Base-by-base conservation (phyloP, 1,140 invertebrate genomes). In the Zaprionus lachaisei region DNA sequence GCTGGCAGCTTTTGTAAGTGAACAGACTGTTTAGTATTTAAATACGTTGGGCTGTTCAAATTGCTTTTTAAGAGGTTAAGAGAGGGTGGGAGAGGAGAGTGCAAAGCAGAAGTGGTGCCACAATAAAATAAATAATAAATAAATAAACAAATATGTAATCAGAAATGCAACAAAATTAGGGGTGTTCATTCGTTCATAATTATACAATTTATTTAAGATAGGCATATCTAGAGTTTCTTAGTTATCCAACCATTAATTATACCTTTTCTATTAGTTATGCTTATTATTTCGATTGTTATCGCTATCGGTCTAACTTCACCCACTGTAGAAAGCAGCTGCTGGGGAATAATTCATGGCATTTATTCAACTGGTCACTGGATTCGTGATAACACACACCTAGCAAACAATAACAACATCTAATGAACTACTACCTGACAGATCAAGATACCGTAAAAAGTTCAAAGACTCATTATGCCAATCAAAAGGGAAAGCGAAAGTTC, bases 401-500 rank as follows among this genome's bases (percentile, higher is more conserved):
- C 28, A 57, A 20, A 78, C 17, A 49, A 58, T 44, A 72, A 60
- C 38, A 70, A 44, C 62, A 67, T 51, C 62, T 72, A 81, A 76
- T 62, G 60, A 67, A 72, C 67, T 63, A 68, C 49, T 62, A 68
- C 38, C 75, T 67, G 77, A 37, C 57, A 67, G 63, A 68, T 71
- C 64, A 72, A 26, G 58, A 66, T 81, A 54, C 41, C 12, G 55
- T 41, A 67, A 67, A 72, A 71, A 81, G 81, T 76, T 80, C 76
- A 79, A 72, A 79, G 70, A 72, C 72, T 75, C 77, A 83, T 76
- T 74, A 68, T 77, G 80, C 78, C 81, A 75, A 77, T 81, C 62
- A 73, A 80, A 81, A 77, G 81, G 81, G 86, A 90, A 90, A 90
- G 86, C 77, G 86, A 90, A 90, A 90, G 80, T 81, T 80, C 60